These are phyloP conservation scores for Ciconia maguari DNA, from an alignment of 2,113 vertebrate genomes.

Conservation along the genomic window DNA sequence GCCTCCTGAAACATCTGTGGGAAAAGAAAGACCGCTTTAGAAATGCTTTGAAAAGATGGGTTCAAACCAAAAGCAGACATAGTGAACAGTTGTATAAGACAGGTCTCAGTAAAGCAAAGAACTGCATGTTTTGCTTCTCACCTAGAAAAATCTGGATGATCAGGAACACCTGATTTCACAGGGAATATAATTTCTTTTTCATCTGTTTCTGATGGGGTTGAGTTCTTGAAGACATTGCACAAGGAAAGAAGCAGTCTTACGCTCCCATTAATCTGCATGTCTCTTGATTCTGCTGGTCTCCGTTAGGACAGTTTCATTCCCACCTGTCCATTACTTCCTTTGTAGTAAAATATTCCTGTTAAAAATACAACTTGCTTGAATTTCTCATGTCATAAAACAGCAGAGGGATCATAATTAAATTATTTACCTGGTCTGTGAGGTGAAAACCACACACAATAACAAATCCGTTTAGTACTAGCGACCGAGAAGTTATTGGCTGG, in stretches of 20 bases:
- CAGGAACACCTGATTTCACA: neutral
- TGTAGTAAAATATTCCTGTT: neutral
- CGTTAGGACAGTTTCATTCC: neutral
- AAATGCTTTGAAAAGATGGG: neutral
- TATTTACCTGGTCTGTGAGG: neutral
- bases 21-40: neutral
- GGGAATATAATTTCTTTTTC: neutral
- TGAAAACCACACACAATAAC: neutral
- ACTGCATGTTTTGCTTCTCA: neutral
- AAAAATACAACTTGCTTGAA: neutral
- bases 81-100: neutral
- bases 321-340: neutral
- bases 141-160: neutral
- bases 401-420: neutral
- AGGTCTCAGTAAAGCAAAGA: neutral
- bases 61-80: neutral
- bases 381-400: neutral
- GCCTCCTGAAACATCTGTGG: neutral
- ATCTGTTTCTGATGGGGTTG: neutral
- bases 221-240: neutral
- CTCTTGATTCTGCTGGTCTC: neutral
- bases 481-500: neutral
- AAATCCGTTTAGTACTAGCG: neutral
- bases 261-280: neutral
- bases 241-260: neutral